A percentile compares a stretch with the other conserved stretches of the same genome.
phyloP scores from a whole-genome alignment of 2,888 invertebrate genomes.

The Micoletzkya japonica region DNA sequence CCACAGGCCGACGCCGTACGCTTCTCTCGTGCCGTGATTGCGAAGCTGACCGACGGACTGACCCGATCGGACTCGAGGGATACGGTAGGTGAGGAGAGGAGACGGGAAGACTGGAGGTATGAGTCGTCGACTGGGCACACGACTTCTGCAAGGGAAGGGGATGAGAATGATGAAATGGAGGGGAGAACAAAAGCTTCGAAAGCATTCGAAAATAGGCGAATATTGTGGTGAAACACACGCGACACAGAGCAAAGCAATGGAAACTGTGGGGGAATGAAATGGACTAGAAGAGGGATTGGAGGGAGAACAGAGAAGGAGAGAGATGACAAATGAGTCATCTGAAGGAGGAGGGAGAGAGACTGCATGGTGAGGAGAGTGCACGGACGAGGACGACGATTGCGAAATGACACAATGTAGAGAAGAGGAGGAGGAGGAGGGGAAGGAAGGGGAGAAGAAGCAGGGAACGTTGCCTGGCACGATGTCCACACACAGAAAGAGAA shows the following conservation, averaged over 20 bases:
- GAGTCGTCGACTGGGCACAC: not conserved
- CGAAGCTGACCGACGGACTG: slow-evolving; percentile 13
- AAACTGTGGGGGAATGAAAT: not conserved
- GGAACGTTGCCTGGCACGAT: not conserved
- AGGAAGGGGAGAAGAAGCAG: not conserved
- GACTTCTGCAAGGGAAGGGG: not conserved
- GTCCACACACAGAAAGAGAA: not conserved
- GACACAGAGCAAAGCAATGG: too few species aligned
- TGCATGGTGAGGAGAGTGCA: not conserved
- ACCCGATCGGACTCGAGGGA: not conserved
- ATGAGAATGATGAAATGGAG: too few species aligned
- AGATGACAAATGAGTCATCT: not conserved
- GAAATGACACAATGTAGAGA: not conserved
- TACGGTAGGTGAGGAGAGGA: not conserved
- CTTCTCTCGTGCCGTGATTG: slow-evolving; percentile 28
- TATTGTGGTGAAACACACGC: too few species aligned
- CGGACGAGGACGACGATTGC: not conserved
- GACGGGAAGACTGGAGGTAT: not conserved
- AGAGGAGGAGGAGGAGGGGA: not conserved
- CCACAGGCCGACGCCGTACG: slow-evolving; percentile 2
- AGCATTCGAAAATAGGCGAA: too few species aligned
- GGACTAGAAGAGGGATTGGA: not conserved
- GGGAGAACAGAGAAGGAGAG: not conserved
- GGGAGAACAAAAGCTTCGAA: too few species aligned
- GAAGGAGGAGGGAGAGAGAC: not conserved